Conservation (phyloP, 2,797 vertebrate genomes). For the Bradypus variegatus region DNA sequence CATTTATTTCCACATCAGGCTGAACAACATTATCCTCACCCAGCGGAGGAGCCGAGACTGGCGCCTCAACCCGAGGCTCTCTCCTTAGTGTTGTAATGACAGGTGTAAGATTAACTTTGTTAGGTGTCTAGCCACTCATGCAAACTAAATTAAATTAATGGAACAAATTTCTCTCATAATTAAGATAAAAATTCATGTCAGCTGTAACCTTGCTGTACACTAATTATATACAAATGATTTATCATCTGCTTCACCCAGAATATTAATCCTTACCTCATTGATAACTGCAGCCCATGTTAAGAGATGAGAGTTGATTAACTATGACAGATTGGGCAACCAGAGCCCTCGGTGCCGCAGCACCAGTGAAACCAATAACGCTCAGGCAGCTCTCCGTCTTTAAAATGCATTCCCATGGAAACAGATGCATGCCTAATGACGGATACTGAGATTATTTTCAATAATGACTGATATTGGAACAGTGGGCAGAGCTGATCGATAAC, state of each 20-base stretch:
- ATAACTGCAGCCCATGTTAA: conserved; percentile 90
- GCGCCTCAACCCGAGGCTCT: conserved; percentile 74
- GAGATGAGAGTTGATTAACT: conserved; percentile 97
- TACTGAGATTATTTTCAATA: conserved; percentile 77
- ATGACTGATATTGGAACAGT: conserved; percentile 77
- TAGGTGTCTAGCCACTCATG: conserved; percentile 89
- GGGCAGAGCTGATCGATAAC: conserved; percentile 79
- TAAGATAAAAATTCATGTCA: conserved; percentile 97
- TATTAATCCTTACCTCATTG: conserved; percentile 89
- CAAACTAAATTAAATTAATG: conserved; percentile 99
- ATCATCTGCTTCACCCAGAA: conserved; percentile 87
- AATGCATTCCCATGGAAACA: conserved; percentile 87
- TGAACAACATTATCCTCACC: conserved; percentile 74
- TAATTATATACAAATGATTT: conserved; percentile 98
- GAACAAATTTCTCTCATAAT: conserved; percentile 96
- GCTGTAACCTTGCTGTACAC: conserved; percentile 91
- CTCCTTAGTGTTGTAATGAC: conserved; percentile 84
- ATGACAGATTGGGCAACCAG: conserved; percentile 90
- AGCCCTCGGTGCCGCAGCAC: conserved; percentile 75
- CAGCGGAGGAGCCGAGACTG: conserved; percentile 64
- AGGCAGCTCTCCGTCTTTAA: conserved; percentile 76
- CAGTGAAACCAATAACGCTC: conserved; percentile 78
- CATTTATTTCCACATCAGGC: conserved; percentile 76
- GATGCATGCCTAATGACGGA: conserved; percentile 86
- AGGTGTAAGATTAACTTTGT: conserved; percentile 99